Base-by-base conservation (phyloP, 2,113 vertebrate species). In the Synchiropus splendidus region DNA sequence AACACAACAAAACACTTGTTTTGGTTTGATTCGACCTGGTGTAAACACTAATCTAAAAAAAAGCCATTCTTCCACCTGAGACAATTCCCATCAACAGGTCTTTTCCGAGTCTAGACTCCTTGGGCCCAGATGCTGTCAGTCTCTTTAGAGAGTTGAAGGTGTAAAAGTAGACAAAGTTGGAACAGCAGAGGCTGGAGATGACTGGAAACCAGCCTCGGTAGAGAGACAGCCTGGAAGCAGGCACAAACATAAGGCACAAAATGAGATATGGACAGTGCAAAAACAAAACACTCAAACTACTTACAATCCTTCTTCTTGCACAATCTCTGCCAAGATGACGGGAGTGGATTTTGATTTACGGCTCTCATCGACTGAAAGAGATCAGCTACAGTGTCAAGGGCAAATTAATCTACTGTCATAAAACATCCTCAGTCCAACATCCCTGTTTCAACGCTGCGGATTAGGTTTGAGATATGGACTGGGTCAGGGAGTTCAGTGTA, bases 91-190 rank as follows among this genome's bases (percentile, higher is more conserved):
- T 87, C 35, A 87, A 58, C 45, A 88, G 69, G 52, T 88, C 87
- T 69, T 58, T 84, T 48, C 72, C 18, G 0, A 84, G 84, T 31
- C 64, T 66, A 31, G 84, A 66, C 18, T 36, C 51, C 3, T 46
- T 58, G 10, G 51, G 43, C 16, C 59, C 48, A 0, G 63, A 39
- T 14, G 54, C 46, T 14, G 51, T 51, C 40, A 77, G 42, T 54
- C 52, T 79, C 67, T 88, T 88, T 51, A 88, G 55, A 0, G 77
- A 74, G 70, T 88, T 86, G 61, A 88, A 88, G 2, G 86, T 88
- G 74, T 88, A 88, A 73, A 88, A 88, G 68, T 88, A 88, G 18
- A 88, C 86, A 45, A 88, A 88, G 75, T 88, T 88, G 48, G 87
- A 88, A 71, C 86, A 88, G 68, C 82, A 88, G 16, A 88, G 76